These are phyloP conservation scores for Tetragnatha versicolor DNA, from an alignment of 1,140 invertebrate species.

Conservation along the genomic window DNA sequence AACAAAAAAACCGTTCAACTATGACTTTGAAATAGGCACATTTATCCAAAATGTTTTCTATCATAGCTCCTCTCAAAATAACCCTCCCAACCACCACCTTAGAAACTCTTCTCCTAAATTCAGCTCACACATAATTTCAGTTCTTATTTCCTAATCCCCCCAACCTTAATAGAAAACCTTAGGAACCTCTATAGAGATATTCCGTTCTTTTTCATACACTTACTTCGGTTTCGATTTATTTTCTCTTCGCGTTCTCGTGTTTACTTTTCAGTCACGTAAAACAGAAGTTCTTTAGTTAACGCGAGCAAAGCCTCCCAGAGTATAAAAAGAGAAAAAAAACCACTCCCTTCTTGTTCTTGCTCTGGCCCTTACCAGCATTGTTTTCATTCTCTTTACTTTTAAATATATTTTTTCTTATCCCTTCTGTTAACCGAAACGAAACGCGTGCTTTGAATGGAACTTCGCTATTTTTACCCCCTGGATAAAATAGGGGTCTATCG, in stretches of 20 bases:
- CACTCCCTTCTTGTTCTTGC: conserved; percentile 14
- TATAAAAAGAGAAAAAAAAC: neutral
- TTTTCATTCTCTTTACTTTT: no score
- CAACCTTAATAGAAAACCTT: neutral
- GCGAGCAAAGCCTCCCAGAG: no score
- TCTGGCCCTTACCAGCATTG: conserved; percentile 18
- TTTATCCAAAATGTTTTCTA: no score
- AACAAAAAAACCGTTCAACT: no score
- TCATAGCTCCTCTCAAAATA: no score
- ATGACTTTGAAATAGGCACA: no score
- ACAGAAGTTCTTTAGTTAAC: conserved; percentile 15
- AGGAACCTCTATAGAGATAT: no score
- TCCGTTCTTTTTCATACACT: no score
- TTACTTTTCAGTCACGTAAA: conserved; percentile 18
- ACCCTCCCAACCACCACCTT: no score
- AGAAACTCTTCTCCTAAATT: no score
- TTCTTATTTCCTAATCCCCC: conserved; percentile 5
- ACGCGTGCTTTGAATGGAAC: conserved; percentile 7
- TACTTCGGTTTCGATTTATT: neutral
- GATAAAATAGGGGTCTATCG: no score
- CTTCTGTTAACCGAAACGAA: conserved; percentile 30
- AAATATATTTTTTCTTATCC: conserved; percentile 13
- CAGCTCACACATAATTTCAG: conserved; percentile 5
- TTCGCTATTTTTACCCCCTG: no score
- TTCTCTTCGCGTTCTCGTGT: neutral